Evolutionary conservation across 1,140 invertebrate genomes (phyloP).

Genomic region (Dendrolimus punctatus): DNA sequence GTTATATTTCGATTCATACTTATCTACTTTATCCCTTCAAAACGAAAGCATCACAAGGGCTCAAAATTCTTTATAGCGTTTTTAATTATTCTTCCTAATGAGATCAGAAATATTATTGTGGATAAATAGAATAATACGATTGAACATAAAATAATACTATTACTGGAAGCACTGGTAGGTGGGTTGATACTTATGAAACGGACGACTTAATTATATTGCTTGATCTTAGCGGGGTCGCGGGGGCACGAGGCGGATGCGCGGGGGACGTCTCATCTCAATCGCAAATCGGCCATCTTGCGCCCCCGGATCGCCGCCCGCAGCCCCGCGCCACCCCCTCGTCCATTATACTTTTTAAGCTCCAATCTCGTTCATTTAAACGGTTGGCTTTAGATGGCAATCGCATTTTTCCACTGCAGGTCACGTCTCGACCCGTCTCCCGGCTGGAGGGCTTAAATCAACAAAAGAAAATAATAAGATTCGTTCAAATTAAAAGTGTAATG

Average conservation of each 20-base stretch:
- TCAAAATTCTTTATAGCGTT: no score
- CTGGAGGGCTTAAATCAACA: slow-evolving; percentile 76
- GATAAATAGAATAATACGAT: slow-evolving; percentile 1
- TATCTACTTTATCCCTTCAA: background rate
- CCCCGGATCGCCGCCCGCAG: slow-evolving; percentile 47
- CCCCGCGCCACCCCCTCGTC: slow-evolving; percentile 51
- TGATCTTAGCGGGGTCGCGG: slow-evolving; percentile 42
- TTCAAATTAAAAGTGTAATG: slow-evolving; percentile 80
- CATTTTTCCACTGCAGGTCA: slow-evolving; percentile 77
- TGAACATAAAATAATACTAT: slow-evolving; percentile 5
- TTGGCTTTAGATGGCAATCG: slow-evolving; percentile 76
- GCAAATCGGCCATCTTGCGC: slow-evolving; percentile 70
- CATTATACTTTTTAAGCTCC: slow-evolving; percentile 78
- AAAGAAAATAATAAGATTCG: slow-evolving; percentile 76
- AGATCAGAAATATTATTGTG: no score
- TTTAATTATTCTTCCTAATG: no score
- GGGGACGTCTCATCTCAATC: slow-evolving; percentile 69
- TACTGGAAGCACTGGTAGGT: slow-evolving; percentile 9
- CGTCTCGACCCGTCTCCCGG: slow-evolving; percentile 72
- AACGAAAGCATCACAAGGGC: no score
- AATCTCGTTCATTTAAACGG: slow-evolving; percentile 77
- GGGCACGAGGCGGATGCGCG: slow-evolving; percentile 24
- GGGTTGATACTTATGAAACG: slow-evolving; percentile 26
- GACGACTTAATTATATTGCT: slow-evolving; percentile 63
- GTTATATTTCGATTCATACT: background rate